Percentiles rank a stretch among this genome's conserved stretches.
Conservation (phyloP, 2,113 vertebrate species). For the Phaethon lepturus region DNA sequence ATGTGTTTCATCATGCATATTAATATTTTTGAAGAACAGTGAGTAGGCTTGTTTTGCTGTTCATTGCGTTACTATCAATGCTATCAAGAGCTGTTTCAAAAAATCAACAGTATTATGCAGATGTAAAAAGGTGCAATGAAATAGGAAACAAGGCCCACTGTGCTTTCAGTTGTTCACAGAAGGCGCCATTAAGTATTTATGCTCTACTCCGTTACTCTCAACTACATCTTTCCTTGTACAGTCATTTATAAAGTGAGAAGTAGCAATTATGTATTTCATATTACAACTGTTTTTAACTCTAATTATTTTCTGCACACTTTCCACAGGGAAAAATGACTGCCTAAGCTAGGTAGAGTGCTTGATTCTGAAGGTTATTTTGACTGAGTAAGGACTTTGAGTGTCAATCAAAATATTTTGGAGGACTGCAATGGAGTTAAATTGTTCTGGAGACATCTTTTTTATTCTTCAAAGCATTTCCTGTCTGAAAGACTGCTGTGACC, state of each 20-base stretch:
- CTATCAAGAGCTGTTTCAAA: background rate
- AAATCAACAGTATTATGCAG: background rate
- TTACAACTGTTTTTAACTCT: background rate
- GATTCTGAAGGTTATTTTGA: background rate
- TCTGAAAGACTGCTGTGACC: background rate
- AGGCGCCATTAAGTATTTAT: background rate
- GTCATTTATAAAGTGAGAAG: background rate
- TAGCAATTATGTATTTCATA: constrained; percentile 15
- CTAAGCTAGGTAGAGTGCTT: background rate
- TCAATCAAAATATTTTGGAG: background rate
- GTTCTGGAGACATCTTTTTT: background rate
- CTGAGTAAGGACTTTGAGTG: background rate
- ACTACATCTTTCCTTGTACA: background rate
- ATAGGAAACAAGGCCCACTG: background rate
- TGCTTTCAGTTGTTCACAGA: background rate
- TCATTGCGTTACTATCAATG: background rate
- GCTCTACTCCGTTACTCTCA: background rate
- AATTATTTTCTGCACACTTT: constrained; percentile 32
- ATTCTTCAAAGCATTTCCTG: constrained; percentile 22
- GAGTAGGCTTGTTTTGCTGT: background rate
- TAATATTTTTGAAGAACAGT: background rate
- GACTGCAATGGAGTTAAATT: background rate
- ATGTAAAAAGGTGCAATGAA: background rate
- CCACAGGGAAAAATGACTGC: background rate
- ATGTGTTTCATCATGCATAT: background rate